These are phyloP conservation scores for Eristalinus sepulchralis DNA, from an alignment of 2,888 invertebrate genomes.

Conservation along the genomic window DNA sequence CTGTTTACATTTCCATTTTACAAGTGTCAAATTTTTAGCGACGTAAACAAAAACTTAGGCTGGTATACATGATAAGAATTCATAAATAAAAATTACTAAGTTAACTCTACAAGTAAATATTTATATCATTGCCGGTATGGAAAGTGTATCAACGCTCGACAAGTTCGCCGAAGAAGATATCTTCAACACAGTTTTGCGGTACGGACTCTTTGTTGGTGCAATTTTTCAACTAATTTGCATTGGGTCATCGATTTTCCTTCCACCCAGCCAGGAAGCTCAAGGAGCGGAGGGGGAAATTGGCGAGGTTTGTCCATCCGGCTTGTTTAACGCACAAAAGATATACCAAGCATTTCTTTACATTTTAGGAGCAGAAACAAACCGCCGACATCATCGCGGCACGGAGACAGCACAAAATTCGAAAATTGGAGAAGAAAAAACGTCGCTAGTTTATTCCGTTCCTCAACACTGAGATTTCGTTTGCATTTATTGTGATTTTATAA, in stretches of 20 bases:
- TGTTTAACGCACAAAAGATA: constrained; percentile 26
- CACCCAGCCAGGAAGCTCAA: constrained; percentile 80
- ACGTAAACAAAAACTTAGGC: constrained; percentile 3
- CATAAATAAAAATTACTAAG: background rate
- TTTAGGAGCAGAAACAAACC: constrained; percentile 72
- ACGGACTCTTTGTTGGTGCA: constrained; percentile 92
- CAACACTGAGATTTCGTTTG: constrained; percentile 14
- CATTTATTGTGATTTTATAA: constrained; percentile 67
- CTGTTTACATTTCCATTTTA: background rate
- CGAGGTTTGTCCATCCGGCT: constrained; percentile 69
- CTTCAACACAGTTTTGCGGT: constrained; percentile 87
- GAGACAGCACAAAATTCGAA: constrained; percentile 78
- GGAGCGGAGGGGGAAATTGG: constrained; percentile 72
- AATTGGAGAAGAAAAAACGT: constrained; percentile 78
- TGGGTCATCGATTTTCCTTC: constrained; percentile 89
- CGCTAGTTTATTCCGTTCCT: constrained; percentile 72
- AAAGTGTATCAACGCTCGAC: constrained; percentile 73
- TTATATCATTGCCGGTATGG: constrained; percentile 20
- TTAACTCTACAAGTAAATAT: background rate
- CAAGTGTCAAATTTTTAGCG: background rate
- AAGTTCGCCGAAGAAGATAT: constrained; percentile 83
- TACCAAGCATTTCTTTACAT: background rate
- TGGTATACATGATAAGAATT: background rate
- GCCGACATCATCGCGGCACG: constrained; percentile 73
- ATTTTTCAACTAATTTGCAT: constrained; percentile 93